Evolutionary conservation across 1,140 invertebrate species (phyloP), one percentile per base, ranked within the genome.

Genomic region (Caenorhabditis brenneri): DNA sequence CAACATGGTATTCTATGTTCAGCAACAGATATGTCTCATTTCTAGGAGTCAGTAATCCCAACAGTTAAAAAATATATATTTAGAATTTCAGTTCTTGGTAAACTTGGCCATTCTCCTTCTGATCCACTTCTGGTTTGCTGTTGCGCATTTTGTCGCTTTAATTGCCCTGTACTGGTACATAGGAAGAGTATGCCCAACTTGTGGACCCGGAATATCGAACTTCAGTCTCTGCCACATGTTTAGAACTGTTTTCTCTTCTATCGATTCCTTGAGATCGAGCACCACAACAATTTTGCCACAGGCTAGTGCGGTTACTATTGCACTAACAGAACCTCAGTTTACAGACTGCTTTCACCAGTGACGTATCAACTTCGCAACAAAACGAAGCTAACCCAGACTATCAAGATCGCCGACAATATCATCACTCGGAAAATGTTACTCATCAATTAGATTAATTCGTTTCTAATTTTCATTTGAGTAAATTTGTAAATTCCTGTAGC

Each of bases 371-470:
- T 24, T 93, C 95, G 69, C 95, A 96, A 90, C 92, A 97, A 29
- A 98, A 96, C 85, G 96, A 97, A 89, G 95, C 97, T 88, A 97
- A 97, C 91, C 94, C 95, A 91, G 96, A 98, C 91, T 98, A 97
- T 91, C 94, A 95, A 1, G 94, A 94, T 46, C 93, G 96, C 87
- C 94, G 95, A 88, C 93, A 95, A 85, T 98, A 97, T 92, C 96
- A 97, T 92, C 95, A 97, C 65, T 81, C 88, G 7, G 88, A 89
- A 79, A 82, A 89, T 60, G 80, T 88, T 19, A 51, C 84, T 29
- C 69, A 87, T 42, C 74, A 87, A 84, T 53, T 87, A 49, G 86
- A 87, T 36, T 87, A 84, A 31, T 16, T 29, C n/a, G n/a, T n/a
- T n/a, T n/a, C n/a, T n/a, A n/a, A n/a, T n/a, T n/a, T n/a, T n/a